Evolutionary conservation across 2,888 invertebrate genomes (phyloP), one percentile per base, ranked within the genome.

Genomic region (Epistrophe grossulariae): DNA sequence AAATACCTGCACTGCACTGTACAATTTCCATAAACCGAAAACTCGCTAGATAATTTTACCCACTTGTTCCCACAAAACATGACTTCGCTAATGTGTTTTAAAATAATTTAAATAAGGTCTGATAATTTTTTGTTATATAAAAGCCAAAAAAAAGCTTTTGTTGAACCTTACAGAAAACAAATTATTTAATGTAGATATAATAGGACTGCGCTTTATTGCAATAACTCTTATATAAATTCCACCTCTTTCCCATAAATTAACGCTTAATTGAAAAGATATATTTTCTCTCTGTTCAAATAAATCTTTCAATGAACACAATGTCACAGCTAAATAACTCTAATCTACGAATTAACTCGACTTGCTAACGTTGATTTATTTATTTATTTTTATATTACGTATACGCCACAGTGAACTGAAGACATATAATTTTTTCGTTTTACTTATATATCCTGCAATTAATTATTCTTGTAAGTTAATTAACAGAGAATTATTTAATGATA

Each of bases 401-500:
- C 60, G 60, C 60, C 40, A 19, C 1, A 24, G 60, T 40, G 17
- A 19, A 60, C 19, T 0, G 8, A 13, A 19, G 60, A 40, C 13
- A 40, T 19, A n/a, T n/a, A n/a, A n/a, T 7, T 6, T 15, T 0
- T 40, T 11, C 8, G 6, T 8, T 28, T 28, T 40, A 13, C 60
- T 40, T 3, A 60, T 3, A 60, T 5, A 19, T 19, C 35, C 8
- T 35, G 9, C 4, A 60, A 40, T 60, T 40, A 40, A 60, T 60
- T 60, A 19, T 38, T 60, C 19, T 8, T 19, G 4, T 40, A 15
- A 60, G 38, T 19, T 28, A 40, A 40, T 60, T 60, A 60, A 40
- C 40, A 38, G 8, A 38, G 38, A 59, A 38, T 59, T 38, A 59
- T 59, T 38, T 38, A 35, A 40, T 60, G 38, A 60, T 60, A 19